Conservation (phyloP, 2,888 invertebrate genomes). For the Chrysolina oricalcia region DNA sequence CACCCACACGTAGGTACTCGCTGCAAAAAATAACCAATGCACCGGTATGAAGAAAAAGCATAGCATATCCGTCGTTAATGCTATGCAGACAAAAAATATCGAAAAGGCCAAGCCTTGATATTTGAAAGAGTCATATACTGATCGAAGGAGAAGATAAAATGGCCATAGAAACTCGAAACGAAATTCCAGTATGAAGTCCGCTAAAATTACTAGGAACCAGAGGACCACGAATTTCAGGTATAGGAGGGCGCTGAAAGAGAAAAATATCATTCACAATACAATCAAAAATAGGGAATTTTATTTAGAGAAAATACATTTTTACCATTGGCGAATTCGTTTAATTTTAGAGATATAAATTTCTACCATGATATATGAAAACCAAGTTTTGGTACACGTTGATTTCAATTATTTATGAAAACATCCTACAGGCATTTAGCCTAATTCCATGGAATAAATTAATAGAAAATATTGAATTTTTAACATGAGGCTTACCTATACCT, state of each 20-base stretch:
- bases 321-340: not conserved
- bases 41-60: constrained; percentile 99
- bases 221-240: constrained; percentile 96
- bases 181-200: constrained; percentile 97
- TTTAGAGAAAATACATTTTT: not conserved
- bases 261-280: constrained; percentile 47
- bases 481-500: too few species aligned
- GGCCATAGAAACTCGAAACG: constrained; percentile 99
- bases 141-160: constrained; percentile 95
- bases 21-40: constrained; percentile 97
- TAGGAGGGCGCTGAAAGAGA: constrained; percentile 88
- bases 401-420: too few species aligned
- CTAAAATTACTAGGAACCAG: constrained; percentile 95
- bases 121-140: constrained; percentile 97
- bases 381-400: too few species aligned
- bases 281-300: not conserved
- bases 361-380: too few species aligned
- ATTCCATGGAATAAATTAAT: too few species aligned
- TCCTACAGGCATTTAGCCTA: too few species aligned
- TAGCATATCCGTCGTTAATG: constrained; percentile 97
- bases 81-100: constrained; percentile 97
- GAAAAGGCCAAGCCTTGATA: constrained; percentile 99
- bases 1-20: constrained; percentile 99
- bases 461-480: too few species aligned
- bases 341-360: too few species aligned